These are phyloP conservation scores for Eulemur albifrons DNA, from an alignment of 2,797 vertebrate genomes.

Conservation along the genomic window DNA sequence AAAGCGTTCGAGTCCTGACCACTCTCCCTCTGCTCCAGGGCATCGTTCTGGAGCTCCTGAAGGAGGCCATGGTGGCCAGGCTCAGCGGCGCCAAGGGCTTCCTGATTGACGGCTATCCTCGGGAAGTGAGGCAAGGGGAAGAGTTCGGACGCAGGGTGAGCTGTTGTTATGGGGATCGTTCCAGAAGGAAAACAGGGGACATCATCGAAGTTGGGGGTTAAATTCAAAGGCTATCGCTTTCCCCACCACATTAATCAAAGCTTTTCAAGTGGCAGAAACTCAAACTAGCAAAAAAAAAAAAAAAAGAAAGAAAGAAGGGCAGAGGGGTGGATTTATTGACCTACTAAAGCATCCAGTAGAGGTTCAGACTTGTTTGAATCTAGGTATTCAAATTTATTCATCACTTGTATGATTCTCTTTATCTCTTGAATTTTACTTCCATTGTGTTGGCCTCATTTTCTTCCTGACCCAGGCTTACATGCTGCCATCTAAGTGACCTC, in stretches of 20 bases:
- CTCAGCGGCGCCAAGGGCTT: slow-evolving; percentile 87
- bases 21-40: slow-evolving; percentile 82
- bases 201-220: background rate
- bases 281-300: background rate
- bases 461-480: background rate
- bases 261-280: background rate
- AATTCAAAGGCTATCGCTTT: background rate
- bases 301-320: too few species aligned
- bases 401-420: background rate
- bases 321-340: background rate
- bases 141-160: slow-evolving; percentile 92
- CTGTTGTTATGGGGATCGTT: background rate
- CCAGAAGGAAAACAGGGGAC: background rate
- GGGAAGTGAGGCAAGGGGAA: slow-evolving; percentile 90
- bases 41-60: slow-evolving; percentile 90
- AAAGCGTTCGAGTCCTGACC: background rate
- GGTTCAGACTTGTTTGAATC: background rate
- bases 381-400: background rate
- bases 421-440: background rate
- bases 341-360: background rate
- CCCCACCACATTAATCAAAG: background rate
- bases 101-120: slow-evolving; percentile 92
- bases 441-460: background rate
- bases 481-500: background rate
- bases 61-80: slow-evolving; percentile 87